Percentiles rank a stretch among this genome's conserved stretches.
Conservation (phyloP, 2,797 vertebrate species). For the Acanthopagrus latus region DNA sequence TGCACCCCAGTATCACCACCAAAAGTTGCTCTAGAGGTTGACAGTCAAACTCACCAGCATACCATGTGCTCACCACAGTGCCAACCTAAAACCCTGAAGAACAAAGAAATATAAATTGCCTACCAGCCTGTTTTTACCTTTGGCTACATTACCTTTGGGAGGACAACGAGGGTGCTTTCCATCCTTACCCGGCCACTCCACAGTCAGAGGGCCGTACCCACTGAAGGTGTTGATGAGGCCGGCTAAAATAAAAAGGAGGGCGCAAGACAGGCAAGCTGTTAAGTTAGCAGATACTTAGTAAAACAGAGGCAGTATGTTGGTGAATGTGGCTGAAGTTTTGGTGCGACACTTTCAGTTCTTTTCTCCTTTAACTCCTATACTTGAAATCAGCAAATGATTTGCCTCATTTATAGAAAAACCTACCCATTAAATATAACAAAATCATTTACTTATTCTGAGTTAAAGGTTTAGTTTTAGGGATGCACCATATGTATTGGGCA, state of each 20-base stretch:
- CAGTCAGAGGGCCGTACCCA: conserved; percentile 95
- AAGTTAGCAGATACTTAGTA: not conserved
- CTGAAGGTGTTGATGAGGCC: conserved; percentile 97
- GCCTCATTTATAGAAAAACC: no score
- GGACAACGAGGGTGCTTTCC: conserved; percentile 99
- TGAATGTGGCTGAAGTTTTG: not conserved
- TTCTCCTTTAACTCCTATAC: no score
- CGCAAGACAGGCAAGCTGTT: no score
- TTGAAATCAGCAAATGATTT: no score
- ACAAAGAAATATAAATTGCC: conserved; percentile 80
- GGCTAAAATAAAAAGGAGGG: conserved; percentile 80
- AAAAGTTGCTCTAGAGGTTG: not conserved
- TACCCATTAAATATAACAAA: no score
- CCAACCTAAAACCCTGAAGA: conserved; percentile 70
- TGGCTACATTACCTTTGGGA: conserved; percentile 99
- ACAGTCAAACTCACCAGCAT: conserved; percentile 56
- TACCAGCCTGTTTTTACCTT: conserved; percentile 98
- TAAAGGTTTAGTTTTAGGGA: no score
- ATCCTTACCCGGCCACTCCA: conserved; percentile 99
- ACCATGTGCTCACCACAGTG: conserved; percentile 72
- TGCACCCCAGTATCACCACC: conserved; percentile 3
- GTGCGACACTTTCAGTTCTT: no score
- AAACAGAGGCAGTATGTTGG: not conserved
- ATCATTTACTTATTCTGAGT: no score
- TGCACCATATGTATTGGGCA: no score